Evolutionary conservation across 1,140 invertebrate species (phyloP).

Genomic region (Druon quercuslanigerum): DNA sequence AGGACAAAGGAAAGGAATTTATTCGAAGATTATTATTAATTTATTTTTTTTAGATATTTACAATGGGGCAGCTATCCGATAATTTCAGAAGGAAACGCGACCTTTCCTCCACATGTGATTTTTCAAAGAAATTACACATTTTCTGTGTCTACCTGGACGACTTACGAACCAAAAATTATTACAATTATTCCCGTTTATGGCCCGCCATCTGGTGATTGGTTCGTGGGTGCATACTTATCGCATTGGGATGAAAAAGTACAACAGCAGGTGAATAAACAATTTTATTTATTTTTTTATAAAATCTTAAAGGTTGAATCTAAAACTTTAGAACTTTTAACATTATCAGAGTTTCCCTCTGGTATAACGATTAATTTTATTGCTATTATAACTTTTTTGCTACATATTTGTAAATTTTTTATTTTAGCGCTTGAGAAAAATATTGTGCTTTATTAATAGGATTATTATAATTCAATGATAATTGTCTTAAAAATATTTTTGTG

Average conservation of each 20-base stretch:
- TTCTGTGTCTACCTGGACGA: constrained; percentile 68
- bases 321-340: too few species aligned
- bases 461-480: too few species aligned
- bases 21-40: neutral
- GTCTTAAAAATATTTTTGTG: too few species aligned
- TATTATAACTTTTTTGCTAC: too few species aligned
- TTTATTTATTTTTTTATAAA: neutral
- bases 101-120: constrained; percentile 71
- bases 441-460: too few species aligned
- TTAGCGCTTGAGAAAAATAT: too few species aligned
- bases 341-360: neutral
- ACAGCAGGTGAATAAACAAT: constrained; percentile 72
- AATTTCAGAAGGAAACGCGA: constrained; percentile 75
- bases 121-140: constrained; percentile 62
- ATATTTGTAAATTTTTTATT: too few species aligned
- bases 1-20: too few species aligned
- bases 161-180: constrained; percentile 70
- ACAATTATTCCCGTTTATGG: constrained; percentile 73
- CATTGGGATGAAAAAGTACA: constrained; percentile 77
- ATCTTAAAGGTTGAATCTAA: neutral
- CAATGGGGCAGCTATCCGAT: constrained; percentile 79
- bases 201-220: constrained; percentile 79
- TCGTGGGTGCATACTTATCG: constrained; percentile 77
- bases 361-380: too few species aligned
- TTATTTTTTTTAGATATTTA: constrained; percentile 71